A percentile compares a stretch with the other conserved stretches of the same genome.
These are phyloP conservation scores for Litocranius walleri DNA, from an alignment of 2,113 vertebrate genomes.

Conservation along the genomic window DNA sequence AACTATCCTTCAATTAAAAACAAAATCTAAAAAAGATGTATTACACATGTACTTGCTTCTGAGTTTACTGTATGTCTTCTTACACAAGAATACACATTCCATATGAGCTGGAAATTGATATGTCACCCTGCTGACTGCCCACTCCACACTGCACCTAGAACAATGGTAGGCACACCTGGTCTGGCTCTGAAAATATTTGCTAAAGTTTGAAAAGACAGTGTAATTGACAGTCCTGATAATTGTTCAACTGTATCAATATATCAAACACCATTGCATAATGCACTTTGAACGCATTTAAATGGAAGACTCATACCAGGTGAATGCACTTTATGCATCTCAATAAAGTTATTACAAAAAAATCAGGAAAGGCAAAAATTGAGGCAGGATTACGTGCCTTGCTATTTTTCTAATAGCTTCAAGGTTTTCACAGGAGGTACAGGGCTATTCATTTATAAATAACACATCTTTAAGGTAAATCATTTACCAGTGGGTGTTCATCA, in stretches of 20 bases:
- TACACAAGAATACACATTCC: background rate
- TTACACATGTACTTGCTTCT: background rate
- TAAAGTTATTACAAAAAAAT: background rate
- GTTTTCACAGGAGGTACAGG: background rate
- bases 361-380: background rate
- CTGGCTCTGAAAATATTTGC: background rate
- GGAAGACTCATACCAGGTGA: background rate
- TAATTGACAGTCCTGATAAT: background rate
- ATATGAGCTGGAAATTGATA: background rate
- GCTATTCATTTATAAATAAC: background rate
- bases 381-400: background rate
- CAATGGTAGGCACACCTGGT: rapidly evolving
- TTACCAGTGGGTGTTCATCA: background rate
- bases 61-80: background rate
- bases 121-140: background rate
- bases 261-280: background rate
- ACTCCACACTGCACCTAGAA: rapidly evolving
- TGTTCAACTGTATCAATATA: background rate
- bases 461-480: background rate
- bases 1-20: background rate
- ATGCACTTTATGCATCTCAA: background rate
- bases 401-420: background rate
- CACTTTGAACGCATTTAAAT: background rate
- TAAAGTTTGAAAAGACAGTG: background rate
- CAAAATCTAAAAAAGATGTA: background rate